Base-by-base conservation (phyloP, 92 coral and sea anemone species). In the Metridium senile region DNA sequence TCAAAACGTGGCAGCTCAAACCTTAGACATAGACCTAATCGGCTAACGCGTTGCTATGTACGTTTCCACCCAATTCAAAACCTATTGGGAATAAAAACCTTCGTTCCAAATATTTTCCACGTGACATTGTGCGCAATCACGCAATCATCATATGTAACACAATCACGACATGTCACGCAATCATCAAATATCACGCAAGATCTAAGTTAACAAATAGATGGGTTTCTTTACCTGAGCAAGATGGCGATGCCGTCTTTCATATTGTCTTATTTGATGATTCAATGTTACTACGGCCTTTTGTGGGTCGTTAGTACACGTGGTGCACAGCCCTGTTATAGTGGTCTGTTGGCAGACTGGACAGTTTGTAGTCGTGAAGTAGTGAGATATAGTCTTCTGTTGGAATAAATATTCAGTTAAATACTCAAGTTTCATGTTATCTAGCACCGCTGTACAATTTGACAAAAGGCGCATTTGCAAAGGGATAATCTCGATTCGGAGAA, bases 311-410 rank as follows among this genome's bases (percentile, higher is more conserved):
- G 74, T 83, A 74, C 98, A 94, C 22, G 64, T 66, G 19, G 26
- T 47, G 47, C 99, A 95, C 63, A 95, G 68, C 33, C 91, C 93
- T 47, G 75, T 79, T 28, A 81, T 83, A 29, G 97, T 95, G 23
- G 90, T 72, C 26, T 92, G 87, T 63, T 95, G 94, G 46, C 99
- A 95, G 17, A 95, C 94, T 7, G 97, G 99, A 68, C 99, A 95
- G 61, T 84, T 87, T 72, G 90, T 87, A 47, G 97, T 87, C 13
- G 93, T 75, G 83, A 95, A 95, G 85, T 92, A 95, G 22, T 93
- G 99, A 18, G 99, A 89, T 30, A 95, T 95, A 30, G 97, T 92
- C 51, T 93, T 91, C 99, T 95, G 32, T 21, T 26, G 43, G 46
- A 18, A 47, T 19, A 76, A 34, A 69, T 1, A 79, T 19, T 19